Conservation (phyloP, 2,888 invertebrate genomes). For the Cosmorhoe ocellata region DNA sequence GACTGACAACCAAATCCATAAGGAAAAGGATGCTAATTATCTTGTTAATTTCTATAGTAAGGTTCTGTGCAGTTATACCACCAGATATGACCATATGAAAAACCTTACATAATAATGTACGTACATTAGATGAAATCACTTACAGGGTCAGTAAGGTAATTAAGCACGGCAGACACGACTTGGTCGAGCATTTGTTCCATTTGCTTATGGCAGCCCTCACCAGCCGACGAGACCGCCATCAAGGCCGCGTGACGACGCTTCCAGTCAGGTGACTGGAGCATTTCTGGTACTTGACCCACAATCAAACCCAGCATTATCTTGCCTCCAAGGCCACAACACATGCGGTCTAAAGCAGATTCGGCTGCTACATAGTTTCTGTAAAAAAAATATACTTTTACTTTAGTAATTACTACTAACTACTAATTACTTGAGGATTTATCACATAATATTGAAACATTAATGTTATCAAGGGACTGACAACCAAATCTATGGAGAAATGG, state of each 20-base stretch:
- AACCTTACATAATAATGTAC: constrained; percentile 20
- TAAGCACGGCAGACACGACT: constrained; percentile 95
- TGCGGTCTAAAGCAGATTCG: constrained; percentile 97
- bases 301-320: constrained; percentile 95
- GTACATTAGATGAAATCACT: too few relatives aligned
- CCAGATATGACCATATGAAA: constrained; percentile 39
- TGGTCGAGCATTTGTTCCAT: constrained; percentile 98
- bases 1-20: constrained; percentile 72
- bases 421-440: too few relatives aligned
- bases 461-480: constrained; percentile 73
- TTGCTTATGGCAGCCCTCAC: constrained; percentile 99
- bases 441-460: too few relatives aligned
- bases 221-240: constrained; percentile 99
- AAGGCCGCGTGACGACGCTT: constrained; percentile 97
- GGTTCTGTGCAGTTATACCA: constrained; percentile 45
- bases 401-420: neutral
- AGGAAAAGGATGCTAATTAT: constrained; percentile 69
- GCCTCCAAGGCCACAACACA: constrained; percentile 98
- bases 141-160: constrained; percentile 92
- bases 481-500: constrained; percentile 52
- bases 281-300: constrained; percentile 91
- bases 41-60: constrained; percentile 70
- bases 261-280: constrained; percentile 93
- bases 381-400: constrained; percentile 16
- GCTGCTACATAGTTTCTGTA: constrained; percentile 95